Conservation (phyloP, 1,140 invertebrate species). For the Drosophila baimaii region DNA sequence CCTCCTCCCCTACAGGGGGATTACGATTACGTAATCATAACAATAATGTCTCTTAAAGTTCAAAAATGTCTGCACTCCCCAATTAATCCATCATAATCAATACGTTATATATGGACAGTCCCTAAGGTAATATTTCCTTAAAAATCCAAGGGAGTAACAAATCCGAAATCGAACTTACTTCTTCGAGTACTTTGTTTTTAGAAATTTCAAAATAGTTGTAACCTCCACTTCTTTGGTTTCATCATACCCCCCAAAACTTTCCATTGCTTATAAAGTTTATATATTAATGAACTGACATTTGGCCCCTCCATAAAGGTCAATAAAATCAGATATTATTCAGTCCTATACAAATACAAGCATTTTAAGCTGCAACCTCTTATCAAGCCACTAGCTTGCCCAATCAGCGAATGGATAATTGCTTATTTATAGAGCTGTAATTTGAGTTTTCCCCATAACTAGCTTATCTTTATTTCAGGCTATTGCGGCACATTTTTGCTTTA, state of each 20-base stretch:
- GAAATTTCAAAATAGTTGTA: background rate
- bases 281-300: slow-evolving; percentile 7
- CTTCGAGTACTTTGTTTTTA: background rate
- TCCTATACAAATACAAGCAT: background rate
- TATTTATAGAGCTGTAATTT: slow-evolving; percentile 49
- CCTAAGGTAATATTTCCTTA: too few relatives aligned
- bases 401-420: slow-evolving; percentile 35
- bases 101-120: too few relatives aligned
- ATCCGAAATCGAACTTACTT: too few relatives aligned
- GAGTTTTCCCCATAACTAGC: slow-evolving; percentile 27
- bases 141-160: too few relatives aligned
- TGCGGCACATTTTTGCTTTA: slow-evolving; percentile 46
- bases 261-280: slow-evolving; percentile 18
- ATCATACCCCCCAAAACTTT: background rate
- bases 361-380: slow-evolving; percentile 14
- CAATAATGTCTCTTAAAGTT: too few relatives aligned
- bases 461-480: slow-evolving; percentile 63
- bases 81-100: too few relatives aligned
- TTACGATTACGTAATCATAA: too few relatives aligned
- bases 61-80: too few relatives aligned
- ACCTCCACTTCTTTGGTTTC: background rate
- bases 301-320: background rate
- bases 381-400: slow-evolving; percentile 6
- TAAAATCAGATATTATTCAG: slow-evolving; percentile 16
- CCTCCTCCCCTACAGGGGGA: too few relatives aligned